Percentiles rank a stretch among this genome's conserved stretches.
phyloP scores from a whole-genome alignment of 2,113 vertebrate species.

The Ornithorhynchus anatinus region DNA sequence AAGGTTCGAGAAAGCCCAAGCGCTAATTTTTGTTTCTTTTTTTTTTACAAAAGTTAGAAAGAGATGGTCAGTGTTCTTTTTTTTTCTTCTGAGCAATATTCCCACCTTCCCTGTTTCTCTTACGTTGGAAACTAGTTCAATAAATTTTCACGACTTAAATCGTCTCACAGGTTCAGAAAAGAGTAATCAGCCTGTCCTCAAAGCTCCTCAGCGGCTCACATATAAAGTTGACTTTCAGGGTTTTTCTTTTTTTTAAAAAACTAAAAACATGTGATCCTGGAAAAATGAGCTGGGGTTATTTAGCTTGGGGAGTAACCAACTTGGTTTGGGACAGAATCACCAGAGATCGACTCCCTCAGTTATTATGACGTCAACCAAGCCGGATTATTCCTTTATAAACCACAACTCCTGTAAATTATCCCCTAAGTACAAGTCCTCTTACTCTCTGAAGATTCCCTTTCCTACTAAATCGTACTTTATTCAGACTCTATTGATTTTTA shows the following conservation, averaged over 20 bases:
- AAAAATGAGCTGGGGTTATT: slow-evolving; percentile 34
- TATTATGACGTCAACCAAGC: slow-evolving; percentile 41
- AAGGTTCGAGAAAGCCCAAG: too few species aligned
- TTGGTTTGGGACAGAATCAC: slow-evolving; percentile 47
- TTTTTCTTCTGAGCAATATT: background rate
- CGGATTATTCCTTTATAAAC: slow-evolving; percentile 56
- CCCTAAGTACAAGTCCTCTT: slow-evolving; percentile 26
- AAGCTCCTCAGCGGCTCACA: background rate
- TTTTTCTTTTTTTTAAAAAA: slow-evolving; percentile 25
- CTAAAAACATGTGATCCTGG: background rate
- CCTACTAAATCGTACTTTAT: slow-evolving; percentile 1
- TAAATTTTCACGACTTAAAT: too few species aligned
- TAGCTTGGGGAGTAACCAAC: slow-evolving; percentile 48
- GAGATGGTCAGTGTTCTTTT: slow-evolving; percentile 1
- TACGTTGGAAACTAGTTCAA: too few species aligned
- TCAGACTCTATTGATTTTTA: slow-evolving; percentile 24
- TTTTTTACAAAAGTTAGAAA: too few species aligned
- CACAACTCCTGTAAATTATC: slow-evolving; percentile 54
- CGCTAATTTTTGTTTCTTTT: too few species aligned
- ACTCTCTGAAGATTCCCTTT: background rate
- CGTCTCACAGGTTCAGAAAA: too few species aligned
- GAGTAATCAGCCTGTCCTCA: slow-evolving; percentile 6
- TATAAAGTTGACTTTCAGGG: slow-evolving; percentile 3
- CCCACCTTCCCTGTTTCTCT: background rate
- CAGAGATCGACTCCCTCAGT: slow-evolving; percentile 43